Base-by-base conservation (phyloP, 2,888 invertebrate species). In the Rhodophaea formosa region DNA sequence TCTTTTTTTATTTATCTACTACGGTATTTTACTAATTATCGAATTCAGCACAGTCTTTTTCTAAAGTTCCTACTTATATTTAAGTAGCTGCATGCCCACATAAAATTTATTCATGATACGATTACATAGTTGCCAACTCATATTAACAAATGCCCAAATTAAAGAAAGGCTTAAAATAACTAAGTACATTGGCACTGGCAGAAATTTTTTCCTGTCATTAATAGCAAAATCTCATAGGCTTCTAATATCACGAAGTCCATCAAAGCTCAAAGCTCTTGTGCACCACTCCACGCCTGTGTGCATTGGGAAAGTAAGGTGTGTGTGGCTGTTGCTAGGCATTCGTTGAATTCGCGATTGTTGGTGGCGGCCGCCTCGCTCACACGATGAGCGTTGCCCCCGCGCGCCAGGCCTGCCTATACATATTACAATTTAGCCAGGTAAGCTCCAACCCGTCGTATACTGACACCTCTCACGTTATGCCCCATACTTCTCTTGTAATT, bases 361-460 rank as follows among this genome's bases (percentile, higher is more conserved):
- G 77, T 69, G 71, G 77, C 79, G 83, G 82, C 75, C 83, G 81
- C 82, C 79, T 72, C 84, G 87, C 87, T 89, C 89, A 88, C 89
- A 89, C 89, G 89, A 84, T 88, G 88, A 88, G 76, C 89, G 80
- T 89, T 89, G 89, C 88, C 89, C 88, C 82, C 86, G 78, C 71
- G 70, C 56, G 43, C 44, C 60, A 29, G 53, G 72, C 69, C 69
- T 66, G 65, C 65, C 63, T 68, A 66, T 68, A 58, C 55, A 57
- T 62, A 61, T 59, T 61, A 57, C 64, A 60, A 58, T 56, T 66
- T 64, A 62, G 63, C 51, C 64, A 64, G 63, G 62, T 64, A 63
- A 57, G 69, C 68, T 70, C 69, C 71, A 65, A 71, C 67, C 70
- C 75, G 72, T 71, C 71, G 67, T 70, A 74, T 73, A 70, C 76